These are phyloP conservation scores for Mus minutoides DNA, from an alignment of 2,797 vertebrate genomes.

Conservation along the genomic window DNA sequence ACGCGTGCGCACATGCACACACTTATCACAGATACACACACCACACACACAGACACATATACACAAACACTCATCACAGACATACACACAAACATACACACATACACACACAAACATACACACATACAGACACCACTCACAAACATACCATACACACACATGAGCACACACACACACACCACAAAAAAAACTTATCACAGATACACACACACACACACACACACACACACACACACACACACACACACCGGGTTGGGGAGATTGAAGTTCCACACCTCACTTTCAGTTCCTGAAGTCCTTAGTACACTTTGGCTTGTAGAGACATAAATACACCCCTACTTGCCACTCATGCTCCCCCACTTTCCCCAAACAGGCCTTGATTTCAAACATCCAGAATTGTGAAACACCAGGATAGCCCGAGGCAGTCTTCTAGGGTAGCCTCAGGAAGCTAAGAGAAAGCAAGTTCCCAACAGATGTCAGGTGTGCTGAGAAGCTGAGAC, in stretches of 20 bases:
- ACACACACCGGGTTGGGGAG: neutral
- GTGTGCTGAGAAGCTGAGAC: rapidly evolving
- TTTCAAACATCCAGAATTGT: neutral
- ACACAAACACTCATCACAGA: neutral
- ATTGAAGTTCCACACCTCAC: neutral
- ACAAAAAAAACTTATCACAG: neutral
- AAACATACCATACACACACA: neutral
- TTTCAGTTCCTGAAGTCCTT: neutral
- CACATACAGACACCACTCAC: neutral
- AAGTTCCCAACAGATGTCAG: neutral
- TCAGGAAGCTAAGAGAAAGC: neutral
- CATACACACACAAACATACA: neutral
- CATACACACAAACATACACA: neutral
- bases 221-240: neutral
- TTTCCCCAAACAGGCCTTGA: neutral
- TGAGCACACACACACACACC: neutral
- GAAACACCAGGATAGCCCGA: neutral
- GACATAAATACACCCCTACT: neutral
- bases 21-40: neutral
- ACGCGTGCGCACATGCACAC: too few relatives aligned
- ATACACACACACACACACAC: neutral
- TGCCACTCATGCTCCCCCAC: neutral
- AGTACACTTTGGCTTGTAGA: neutral
- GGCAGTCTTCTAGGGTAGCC: neutral
- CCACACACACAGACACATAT: neutral